Base-by-base conservation (phyloP, 2,797 vertebrate species). In the Carcharodon carcharias region DNA sequence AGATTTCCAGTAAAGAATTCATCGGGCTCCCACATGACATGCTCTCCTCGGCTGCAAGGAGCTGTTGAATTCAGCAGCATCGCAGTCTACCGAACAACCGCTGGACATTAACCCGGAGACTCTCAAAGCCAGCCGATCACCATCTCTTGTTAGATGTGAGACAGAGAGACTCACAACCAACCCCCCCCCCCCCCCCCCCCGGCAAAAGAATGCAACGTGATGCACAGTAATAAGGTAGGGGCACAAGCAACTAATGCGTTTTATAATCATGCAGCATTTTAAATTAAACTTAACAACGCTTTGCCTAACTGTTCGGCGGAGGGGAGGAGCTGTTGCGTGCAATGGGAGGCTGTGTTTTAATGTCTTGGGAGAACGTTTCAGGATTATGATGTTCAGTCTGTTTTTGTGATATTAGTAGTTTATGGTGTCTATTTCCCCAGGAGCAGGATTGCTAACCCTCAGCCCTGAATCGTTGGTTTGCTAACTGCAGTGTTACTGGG, bases 401-500 rank as follows among this genome's bases (percentile, higher is more conserved):
- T 11, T 94, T 67, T 16, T 45, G 92, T 45, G 58, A 67, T 71
- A 73, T 69, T 50, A 65, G 82, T 85, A 50, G 58, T 65, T 92
- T 8, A 67, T 67, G 65, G n/a, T 95, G 23, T 71, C 93, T 71
- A 23, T 71, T 95, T 95, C 9, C 93, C n/a, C 65, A 50, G 40
- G 63, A 95, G 40, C 65, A 50, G 65, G 69, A 54, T 73, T 95
- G 3, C 67, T 95, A 95, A 71, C 93, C 56, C 93, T 71, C 65
- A 31, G 26, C 93, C 28, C 12, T 23, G 65, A 95, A 71, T 50
- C 40, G 93, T 31, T 95, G 93, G 65, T 69, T 95, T 95, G 93
- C 67, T 95, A 95, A 71, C 94, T 95, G 94, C 94, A 95, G 63
- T 95, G 67, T 73, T 95, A 63, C 61, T 54, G 94, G 94, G 94